These are phyloP conservation scores for Euwallacea fornicatus DNA, from an alignment of 1,140 invertebrate genomes.

Conservation along the genomic window DNA sequence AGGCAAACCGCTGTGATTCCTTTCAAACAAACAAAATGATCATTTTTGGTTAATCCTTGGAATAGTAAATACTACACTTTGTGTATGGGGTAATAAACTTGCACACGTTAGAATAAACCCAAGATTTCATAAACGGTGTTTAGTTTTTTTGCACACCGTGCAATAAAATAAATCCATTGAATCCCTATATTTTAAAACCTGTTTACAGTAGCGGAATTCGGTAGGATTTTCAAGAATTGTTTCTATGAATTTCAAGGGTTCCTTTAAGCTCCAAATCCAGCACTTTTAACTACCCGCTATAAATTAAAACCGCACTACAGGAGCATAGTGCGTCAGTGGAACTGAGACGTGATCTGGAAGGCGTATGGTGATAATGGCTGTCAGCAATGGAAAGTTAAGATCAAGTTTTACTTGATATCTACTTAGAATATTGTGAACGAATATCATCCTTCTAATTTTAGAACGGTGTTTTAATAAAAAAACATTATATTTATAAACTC, in stretches of 20 bases:
- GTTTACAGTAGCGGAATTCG: neutral
- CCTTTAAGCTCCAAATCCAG: neutral
- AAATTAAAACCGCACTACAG: neutral
- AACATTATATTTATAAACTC: neutral
- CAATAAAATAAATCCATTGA: constrained; percentile 12
- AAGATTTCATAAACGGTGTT: constrained; percentile 42
- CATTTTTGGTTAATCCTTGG: too few species aligned
- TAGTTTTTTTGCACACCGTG: constrained; percentile 22
- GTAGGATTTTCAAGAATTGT: neutral
- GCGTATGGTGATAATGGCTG: too few species aligned
- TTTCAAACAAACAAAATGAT: too few species aligned
- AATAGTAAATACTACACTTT: too few species aligned
- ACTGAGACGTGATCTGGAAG: neutral
- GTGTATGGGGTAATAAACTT: constrained; percentile 30
- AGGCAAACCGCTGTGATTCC: neutral
- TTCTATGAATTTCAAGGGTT: constrained; percentile 2
- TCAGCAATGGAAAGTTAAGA: too few species aligned
- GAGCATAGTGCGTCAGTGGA: neutral
- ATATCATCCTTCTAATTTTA: too few species aligned
- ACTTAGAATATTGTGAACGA: too few species aligned
- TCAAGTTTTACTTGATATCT: too few species aligned
- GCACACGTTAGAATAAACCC: constrained; percentile 42
- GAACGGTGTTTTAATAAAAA: neutral
- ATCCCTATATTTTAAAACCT: neutral
- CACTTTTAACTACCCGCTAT: neutral